A percentile compares a stretch with the other conserved stretches of the same genome.
Conservation (phyloP, 2,113 vertebrate species). For the Muntiacus reevesi region DNA sequence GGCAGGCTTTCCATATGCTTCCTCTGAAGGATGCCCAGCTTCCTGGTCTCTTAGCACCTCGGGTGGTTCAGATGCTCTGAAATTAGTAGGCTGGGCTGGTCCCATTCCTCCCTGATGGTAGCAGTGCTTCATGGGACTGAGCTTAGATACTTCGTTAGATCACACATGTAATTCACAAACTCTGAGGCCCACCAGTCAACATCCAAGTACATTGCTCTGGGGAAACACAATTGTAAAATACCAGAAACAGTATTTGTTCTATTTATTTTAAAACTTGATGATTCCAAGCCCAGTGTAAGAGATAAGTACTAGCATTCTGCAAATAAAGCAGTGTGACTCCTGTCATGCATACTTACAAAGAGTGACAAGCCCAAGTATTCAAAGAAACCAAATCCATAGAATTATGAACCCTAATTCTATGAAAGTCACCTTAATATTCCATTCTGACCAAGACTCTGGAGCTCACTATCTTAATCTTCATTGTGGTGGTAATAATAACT, state of each 20-base stretch:
- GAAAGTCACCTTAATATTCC: constrained; percentile 26
- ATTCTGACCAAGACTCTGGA: neutral
- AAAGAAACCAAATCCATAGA: neutral
- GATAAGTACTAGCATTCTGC: neutral
- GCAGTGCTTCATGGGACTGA: neutral
- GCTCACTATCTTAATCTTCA: constrained; percentile 14
- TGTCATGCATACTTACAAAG: neutral
- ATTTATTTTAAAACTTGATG: neutral
- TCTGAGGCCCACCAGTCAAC: neutral
- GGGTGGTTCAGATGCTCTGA: neutral
- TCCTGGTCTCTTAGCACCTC: neutral
- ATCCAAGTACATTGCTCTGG: neutral
- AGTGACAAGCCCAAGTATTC: neutral
- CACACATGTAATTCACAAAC: neutral
- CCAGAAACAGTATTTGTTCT: neutral
- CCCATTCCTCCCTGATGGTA: fast-evolving
- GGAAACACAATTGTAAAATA: neutral
- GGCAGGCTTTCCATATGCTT: neutral
- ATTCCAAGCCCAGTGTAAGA: neutral
- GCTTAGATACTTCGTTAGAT: neutral
- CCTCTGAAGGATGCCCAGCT: neutral
- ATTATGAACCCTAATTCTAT: neutral
- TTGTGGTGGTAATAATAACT: neutral
- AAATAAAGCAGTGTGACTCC: neutral
- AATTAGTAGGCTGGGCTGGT: neutral